Evolutionary conservation across 2,888 invertebrate species (phyloP).

Genomic region (Diarsia dahlii): DNA sequence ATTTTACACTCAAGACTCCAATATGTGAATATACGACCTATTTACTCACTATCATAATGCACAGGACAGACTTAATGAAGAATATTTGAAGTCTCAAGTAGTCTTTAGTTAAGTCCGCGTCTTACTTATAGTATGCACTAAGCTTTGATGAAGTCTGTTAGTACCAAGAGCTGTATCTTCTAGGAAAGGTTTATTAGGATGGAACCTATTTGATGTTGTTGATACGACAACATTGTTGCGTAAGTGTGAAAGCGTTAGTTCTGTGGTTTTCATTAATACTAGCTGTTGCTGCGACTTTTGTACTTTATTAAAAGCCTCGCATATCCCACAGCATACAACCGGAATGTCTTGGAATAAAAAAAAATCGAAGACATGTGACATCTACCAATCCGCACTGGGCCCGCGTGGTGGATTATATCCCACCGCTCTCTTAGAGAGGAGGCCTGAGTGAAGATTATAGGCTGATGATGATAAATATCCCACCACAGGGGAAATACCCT

Average conservation of each 20-base stretch:
- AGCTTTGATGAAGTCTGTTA: conserved; percentile 47
- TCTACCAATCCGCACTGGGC: no score
- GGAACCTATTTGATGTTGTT: not conserved
- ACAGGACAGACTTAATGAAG: conserved; percentile 49
- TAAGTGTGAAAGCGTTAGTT: not conserved
- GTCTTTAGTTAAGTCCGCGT: conserved; percentile 45
- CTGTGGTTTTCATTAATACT: not conserved
- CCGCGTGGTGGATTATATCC: no score
- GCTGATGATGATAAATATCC: no score
- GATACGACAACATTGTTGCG: not conserved
- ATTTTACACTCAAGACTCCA: conserved; percentile 19
- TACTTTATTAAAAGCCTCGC: no score
- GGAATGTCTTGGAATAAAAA: no score
- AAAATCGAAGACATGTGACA: no score
- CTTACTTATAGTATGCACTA: conserved; percentile 46
- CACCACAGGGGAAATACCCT: no score
- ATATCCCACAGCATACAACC: no score
- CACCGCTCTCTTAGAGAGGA: no score
- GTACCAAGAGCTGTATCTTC: conserved; percentile 2
- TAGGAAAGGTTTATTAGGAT: conserved; percentile 26
- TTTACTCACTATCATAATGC: conserved; percentile 22
- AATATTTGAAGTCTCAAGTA: conserved; percentile 29
- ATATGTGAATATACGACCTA: conserved; percentile 15
- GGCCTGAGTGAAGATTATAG: no score
- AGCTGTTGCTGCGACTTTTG: no score